These are phyloP conservation scores for Lasioglossum zephyrum DNA, from an alignment of 2,888 invertebrate genomes.

Conservation along the genomic window DNA sequence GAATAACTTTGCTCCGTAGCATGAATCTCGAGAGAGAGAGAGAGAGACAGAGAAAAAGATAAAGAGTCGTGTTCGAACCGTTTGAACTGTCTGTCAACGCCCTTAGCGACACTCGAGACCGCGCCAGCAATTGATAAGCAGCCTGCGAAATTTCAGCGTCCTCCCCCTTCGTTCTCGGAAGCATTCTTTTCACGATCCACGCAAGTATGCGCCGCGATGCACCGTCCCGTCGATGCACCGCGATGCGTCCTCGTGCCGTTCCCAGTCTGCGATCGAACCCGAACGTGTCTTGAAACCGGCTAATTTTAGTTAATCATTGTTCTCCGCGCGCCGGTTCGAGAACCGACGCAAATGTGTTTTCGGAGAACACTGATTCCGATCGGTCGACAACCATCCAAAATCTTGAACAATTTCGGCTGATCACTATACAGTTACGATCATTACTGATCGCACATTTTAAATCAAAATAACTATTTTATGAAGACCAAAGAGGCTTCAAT, in stretches of 20 bases:
- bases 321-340: not conserved
- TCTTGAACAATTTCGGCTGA: not conserved
- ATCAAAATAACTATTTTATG: too few species aligned
- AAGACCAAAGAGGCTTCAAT: too few species aligned
- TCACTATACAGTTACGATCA: not conserved
- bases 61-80: constrained; percentile 16
- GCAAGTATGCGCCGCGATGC: constrained; percentile 46
- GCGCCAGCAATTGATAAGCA: constrained; percentile 61
- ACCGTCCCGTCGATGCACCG: constrained; percentile 13
- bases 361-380: not conserved
- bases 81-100: constrained; percentile 50
- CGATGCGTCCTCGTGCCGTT: not conserved
- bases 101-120: constrained; percentile 41
- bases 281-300: not conserved
- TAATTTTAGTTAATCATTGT: constrained; percentile 25
- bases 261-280: constrained; percentile 3
- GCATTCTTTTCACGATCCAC: constrained; percentile 54
- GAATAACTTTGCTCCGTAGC: constrained; percentile 3
- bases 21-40: not conserved
- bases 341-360: not conserved
- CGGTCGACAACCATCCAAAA: not conserved
- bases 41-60: constrained; percentile 12
- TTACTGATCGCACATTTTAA: too few species aligned
- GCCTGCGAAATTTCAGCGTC: constrained; percentile 59
- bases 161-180: constrained; percentile 45